A percentile compares a stretch with the other conserved stretches of the same genome.
These are phyloP conservation scores for Drosophila pullipes DNA, from an alignment of 2,888 invertebrate species.

Conservation along the genomic window DNA sequence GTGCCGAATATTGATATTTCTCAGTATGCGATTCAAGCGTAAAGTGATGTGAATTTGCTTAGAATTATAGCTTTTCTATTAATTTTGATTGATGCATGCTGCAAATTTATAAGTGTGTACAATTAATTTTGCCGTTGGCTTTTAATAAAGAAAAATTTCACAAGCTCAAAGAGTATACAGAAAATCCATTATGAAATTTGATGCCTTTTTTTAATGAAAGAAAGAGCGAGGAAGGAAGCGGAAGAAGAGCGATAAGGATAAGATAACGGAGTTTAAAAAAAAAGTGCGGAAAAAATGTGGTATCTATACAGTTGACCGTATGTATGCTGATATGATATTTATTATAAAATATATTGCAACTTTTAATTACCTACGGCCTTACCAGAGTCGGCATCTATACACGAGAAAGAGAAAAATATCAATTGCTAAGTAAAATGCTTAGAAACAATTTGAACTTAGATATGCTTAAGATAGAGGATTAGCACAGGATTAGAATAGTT, in stretches of 20 bases:
- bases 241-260: not conserved
- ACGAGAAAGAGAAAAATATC: conserved; percentile 36
- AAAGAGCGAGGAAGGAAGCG: not conserved
- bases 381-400: conserved; percentile 79
- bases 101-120: not conserved
- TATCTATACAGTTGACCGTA: conserved; percentile 6
- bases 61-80: not conserved
- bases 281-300: not conserved
- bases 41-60: not conserved
- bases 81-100: not conserved
- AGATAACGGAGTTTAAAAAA: not conserved
- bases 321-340: conserved; percentile 32
- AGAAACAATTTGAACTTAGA: conserved; percentile 3
- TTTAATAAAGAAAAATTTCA: not conserved
- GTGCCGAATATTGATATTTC: not conserved
- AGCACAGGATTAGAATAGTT: conserved; percentile 5
- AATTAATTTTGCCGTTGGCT: not conserved
- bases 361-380: conserved; percentile 82
- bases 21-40: not conserved
- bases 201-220: not conserved
- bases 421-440: conserved; percentile 28
- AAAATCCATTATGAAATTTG: not conserved
- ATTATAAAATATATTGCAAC: conserved; percentile 28
- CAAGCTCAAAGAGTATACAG: not conserved
- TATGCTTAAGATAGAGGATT: not conserved